Percentiles rank a stretch among this genome's conserved stretches.
Evolutionary conservation across 1,140 invertebrate species (phyloP).

Genomic region (Triops longicaudatus): DNA sequence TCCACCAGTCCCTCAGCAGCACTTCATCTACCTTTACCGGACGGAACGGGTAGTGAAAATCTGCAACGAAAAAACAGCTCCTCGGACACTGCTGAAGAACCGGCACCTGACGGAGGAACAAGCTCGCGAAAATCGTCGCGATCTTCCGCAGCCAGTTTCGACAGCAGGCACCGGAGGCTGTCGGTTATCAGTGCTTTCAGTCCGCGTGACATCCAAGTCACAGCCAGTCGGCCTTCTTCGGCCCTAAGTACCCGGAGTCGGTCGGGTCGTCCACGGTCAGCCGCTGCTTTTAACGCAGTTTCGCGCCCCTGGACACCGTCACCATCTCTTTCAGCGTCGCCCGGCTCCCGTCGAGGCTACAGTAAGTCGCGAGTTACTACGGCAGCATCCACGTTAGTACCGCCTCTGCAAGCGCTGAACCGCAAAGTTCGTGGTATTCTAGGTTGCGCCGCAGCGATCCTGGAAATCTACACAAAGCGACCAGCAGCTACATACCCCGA

Average conservation of each 20-base stretch:
- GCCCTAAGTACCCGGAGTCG: background rate
- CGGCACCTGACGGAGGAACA: background rate
- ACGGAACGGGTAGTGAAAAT: background rate
- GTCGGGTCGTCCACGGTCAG: background rate
- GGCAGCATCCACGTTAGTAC: constrained; percentile 20
- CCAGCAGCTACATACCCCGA: background rate
- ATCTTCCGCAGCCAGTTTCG: background rate
- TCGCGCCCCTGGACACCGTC: constrained; percentile 27
- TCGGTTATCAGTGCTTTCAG: background rate
- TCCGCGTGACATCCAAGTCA: background rate
- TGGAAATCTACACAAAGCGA: constrained; percentile 27
- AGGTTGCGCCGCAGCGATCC: constrained; percentile 24
- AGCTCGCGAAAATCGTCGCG: background rate
- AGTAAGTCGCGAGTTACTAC: background rate
- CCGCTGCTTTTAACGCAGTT: constrained; percentile 8
- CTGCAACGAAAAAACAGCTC: constrained; percentile 1
- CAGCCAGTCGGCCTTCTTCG: background rate
- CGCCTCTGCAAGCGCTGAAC: constrained; percentile 28
- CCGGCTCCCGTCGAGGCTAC: background rate
- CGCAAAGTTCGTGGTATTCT: constrained; percentile 23
- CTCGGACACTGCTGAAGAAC: background rate
- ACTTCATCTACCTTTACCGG: background rate
- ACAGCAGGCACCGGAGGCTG: background rate
- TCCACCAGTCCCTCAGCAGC: background rate
- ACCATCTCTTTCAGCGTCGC: background rate